Evolutionary conservation across 2,797 vertebrate species (phyloP).

Genomic region (Sebastes matsubarae): DNA sequence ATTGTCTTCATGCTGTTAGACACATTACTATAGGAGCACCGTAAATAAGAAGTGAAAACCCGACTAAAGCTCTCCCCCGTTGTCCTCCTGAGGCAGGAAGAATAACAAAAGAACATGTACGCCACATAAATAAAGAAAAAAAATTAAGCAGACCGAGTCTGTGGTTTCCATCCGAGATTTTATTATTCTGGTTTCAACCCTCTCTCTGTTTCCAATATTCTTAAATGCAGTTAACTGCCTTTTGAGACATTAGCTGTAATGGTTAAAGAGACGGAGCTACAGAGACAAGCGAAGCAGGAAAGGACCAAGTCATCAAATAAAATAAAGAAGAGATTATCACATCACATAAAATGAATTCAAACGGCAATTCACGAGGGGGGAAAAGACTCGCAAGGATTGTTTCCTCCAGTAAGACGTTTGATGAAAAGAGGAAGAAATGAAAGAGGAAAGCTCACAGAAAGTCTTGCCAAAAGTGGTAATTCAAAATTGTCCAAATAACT

Average conservation of each 20-base stretch:
- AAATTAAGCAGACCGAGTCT: slow-evolving; percentile 69
- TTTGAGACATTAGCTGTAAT: slow-evolving; percentile 70
- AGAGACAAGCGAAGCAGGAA: slow-evolving; percentile 57
- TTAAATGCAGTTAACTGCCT: slow-evolving; percentile 78
- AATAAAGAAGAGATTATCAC: slow-evolving; percentile 79
- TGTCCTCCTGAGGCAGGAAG: slow-evolving; percentile 36
- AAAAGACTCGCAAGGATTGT: background rate
- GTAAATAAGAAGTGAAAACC: slow-evolving; percentile 42
- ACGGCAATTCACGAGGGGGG: background rate
- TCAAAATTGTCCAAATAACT: background rate
- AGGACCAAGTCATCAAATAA: slow-evolving; percentile 69
- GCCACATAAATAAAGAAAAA: slow-evolving; percentile 67
- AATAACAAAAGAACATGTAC: slow-evolving; percentile 64
- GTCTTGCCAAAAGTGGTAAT: background rate
- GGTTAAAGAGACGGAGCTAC: slow-evolving; percentile 63
- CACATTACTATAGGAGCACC: slow-evolving; percentile 2
- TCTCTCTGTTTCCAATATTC: slow-evolving; percentile 82
- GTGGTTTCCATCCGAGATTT: slow-evolving; percentile 81
- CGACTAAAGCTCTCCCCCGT: background rate
- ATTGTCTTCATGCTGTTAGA: slow-evolving; percentile 10
- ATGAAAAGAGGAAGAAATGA: slow-evolving; percentile 14
- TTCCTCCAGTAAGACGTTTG: slow-evolving; percentile 7
- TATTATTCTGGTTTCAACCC: slow-evolving; percentile 81
- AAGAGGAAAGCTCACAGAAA: background rate
- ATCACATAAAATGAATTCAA: slow-evolving; percentile 69